Conservation (phyloP, 2,113 vertebrate species). For the Callionymus lyra region DNA sequence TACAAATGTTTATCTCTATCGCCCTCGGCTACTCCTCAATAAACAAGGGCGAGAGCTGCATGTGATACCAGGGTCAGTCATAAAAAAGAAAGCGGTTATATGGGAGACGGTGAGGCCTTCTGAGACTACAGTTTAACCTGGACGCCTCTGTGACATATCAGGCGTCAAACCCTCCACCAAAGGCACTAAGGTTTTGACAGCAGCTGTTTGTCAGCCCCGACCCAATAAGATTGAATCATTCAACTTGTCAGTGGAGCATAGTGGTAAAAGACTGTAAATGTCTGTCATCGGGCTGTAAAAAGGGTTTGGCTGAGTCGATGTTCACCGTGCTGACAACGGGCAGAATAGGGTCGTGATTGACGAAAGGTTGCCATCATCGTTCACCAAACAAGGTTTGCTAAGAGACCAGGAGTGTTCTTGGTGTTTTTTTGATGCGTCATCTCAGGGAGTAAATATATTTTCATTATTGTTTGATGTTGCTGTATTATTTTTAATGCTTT, state of each 20-base stretch:
- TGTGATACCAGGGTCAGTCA: slow-evolving; percentile 20
- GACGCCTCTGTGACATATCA: slow-evolving; percentile 37
- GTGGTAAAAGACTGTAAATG: slow-evolving; percentile 29
- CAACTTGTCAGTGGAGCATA: slow-evolving; percentile 13
- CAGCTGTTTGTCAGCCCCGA: slow-evolving; percentile 50
- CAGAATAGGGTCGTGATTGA: not conserved
- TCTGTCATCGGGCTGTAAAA: slow-evolving; percentile 17
- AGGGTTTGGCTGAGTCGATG: slow-evolving; percentile 3
- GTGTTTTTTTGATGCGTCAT: too few species aligned
- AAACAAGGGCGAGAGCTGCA: slow-evolving; percentile 14
- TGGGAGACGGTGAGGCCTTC: slow-evolving; percentile 31
- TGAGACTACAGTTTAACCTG: slow-evolving; percentile 51
- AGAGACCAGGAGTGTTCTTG: too few species aligned
- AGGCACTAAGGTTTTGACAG: slow-evolving; percentile 55
- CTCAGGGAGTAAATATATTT: too few species aligned
- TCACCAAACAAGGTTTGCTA: too few species aligned
- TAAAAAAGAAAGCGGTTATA: slow-evolving; percentile 48
- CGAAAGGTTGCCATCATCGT: too few species aligned
- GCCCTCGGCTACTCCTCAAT: slow-evolving; percentile 20
- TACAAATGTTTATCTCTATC: not conserved
- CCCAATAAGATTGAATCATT: slow-evolving; percentile 47
- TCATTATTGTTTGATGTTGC: too few species aligned
- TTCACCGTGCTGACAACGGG: slow-evolving; percentile 2
- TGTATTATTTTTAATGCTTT: too few species aligned
- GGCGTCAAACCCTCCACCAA: slow-evolving; percentile 43